These are phyloP conservation scores for Sminthurides aquaticus DNA, from an alignment of 2,888 invertebrate species.

Conservation along the genomic window DNA sequence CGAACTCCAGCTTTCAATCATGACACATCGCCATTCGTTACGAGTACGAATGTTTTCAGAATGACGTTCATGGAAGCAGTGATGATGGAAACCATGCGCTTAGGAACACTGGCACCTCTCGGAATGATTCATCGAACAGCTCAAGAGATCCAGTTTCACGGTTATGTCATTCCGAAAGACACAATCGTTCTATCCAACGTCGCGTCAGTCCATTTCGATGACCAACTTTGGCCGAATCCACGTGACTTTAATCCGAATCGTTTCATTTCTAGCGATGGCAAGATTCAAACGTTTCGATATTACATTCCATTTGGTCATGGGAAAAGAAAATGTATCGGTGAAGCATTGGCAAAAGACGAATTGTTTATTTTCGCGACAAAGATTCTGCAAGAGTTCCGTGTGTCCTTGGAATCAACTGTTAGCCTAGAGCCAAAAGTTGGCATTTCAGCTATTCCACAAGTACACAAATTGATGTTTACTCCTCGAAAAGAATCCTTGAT, in stretches of 20 bases:
- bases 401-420: slow-evolving; percentile 5
- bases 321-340: slow-evolving; percentile 31
- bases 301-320: slow-evolving; percentile 34
- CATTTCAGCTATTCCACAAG: slow-evolving; percentile 24
- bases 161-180: slow-evolving; percentile 28
- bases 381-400: slow-evolving; percentile 26
- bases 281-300: slow-evolving; percentile 3
- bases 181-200: slow-evolving; percentile 30
- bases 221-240: slow-evolving; percentile 25
- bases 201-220: slow-evolving; percentile 27
- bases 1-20: too few relatives aligned
- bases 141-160: slow-evolving; percentile 22
- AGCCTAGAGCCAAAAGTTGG: slow-evolving; percentile 23
- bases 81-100: slow-evolving; percentile 30
- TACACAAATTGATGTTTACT: slow-evolving; percentile 23
- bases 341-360: slow-evolving; percentile 28
- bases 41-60: too few relatives aligned
- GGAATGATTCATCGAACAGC: slow-evolving; percentile 31
- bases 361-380: slow-evolving; percentile 25
- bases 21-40: too few relatives aligned
- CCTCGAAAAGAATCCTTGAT: slow-evolving; percentile 4
- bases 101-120: slow-evolving; percentile 31
- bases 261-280: slow-evolving; percentile 20
- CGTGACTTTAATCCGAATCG: slow-evolving; percentile 28
- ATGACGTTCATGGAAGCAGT: slow-evolving; percentile 31